Conservation (phyloP, 2,113 vertebrate genomes). For the Cebus imitator region DNA sequence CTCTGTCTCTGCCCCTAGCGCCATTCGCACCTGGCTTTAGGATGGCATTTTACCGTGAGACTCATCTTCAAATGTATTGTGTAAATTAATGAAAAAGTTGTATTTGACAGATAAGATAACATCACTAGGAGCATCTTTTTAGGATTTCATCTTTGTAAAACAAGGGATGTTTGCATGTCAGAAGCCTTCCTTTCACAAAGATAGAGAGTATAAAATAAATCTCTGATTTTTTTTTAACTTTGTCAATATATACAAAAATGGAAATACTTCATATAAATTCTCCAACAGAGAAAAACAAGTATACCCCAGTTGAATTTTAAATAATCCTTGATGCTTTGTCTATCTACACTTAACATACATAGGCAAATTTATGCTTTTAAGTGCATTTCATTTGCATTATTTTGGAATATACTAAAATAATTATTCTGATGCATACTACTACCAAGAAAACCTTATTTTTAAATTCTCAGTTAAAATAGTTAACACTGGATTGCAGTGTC, state of each 20-base stretch:
- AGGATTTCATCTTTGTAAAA: not conserved
- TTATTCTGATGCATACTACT: not conserved
- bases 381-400: not conserved
- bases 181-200: not conserved
- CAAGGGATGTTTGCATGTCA: not conserved
- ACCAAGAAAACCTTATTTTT: not conserved
- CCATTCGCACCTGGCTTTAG: not conserved
- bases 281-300: not conserved
- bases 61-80: fast-evolving
- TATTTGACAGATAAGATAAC: fast-evolving
- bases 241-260: not conserved
- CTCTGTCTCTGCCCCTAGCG: too few species aligned
- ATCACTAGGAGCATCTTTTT: not conserved
- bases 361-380: not conserved
- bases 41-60: fast-evolving
- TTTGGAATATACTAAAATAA: not conserved
- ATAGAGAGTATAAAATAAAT: not conserved
- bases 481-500: constrained; percentile 63
- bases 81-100: too few species aligned
- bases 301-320: not conserved
- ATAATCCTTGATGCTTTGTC: not conserved
- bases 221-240: not conserved
- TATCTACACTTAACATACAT: not conserved
- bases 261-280: not conserved
- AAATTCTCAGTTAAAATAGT: not conserved